Percentiles rank a stretch among this genome's conserved stretches.
Evolutionary conservation across 2,113 vertebrate genomes (phyloP).

Genomic region (Centropristis striata): DNA sequence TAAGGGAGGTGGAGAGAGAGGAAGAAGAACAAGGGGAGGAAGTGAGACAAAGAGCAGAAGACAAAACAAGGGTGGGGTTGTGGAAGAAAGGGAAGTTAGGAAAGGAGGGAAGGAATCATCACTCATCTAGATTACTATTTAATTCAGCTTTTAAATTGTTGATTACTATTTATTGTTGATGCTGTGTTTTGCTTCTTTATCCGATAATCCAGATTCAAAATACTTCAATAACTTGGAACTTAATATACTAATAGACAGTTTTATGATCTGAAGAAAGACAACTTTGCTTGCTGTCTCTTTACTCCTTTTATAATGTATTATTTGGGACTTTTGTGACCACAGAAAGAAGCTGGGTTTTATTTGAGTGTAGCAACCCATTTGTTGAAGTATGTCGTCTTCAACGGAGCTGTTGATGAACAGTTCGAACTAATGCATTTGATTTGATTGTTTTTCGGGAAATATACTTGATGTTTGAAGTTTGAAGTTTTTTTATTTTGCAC

Average conservation of each 20-base stretch:
- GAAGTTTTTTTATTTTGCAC: too few relatives aligned
- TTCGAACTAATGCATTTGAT: neutral
- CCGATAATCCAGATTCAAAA: neutral
- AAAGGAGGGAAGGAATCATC: neutral
- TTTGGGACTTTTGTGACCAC: too few relatives aligned
- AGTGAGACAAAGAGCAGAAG: conserved; percentile 34
- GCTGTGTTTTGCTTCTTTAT: neutral
- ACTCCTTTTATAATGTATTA: too few relatives aligned
- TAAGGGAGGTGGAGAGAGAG: conserved; percentile 23
- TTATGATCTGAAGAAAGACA: too few relatives aligned
- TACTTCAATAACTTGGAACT: neutral
- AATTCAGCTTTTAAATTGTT: neutral
- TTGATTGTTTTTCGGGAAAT: neutral
- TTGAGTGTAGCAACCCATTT: too few relatives aligned
- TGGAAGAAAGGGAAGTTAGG: conserved; percentile 44
- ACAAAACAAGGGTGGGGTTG: conserved; percentile 53
- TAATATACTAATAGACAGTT: too few relatives aligned
- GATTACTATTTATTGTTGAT: neutral
- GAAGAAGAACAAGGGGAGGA: conserved; percentile 45
- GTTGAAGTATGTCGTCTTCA: too few relatives aligned
- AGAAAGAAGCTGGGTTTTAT: neutral
- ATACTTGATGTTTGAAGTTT: too few relatives aligned
- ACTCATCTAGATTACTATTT: neutral
- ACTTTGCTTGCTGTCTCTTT: too few relatives aligned
- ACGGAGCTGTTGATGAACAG: neutral